Percentiles rank a stretch among this genome's conserved stretches.
Conservation (phyloP, 2,888 invertebrate genomes). For the Rhagonycha fulva region DNA sequence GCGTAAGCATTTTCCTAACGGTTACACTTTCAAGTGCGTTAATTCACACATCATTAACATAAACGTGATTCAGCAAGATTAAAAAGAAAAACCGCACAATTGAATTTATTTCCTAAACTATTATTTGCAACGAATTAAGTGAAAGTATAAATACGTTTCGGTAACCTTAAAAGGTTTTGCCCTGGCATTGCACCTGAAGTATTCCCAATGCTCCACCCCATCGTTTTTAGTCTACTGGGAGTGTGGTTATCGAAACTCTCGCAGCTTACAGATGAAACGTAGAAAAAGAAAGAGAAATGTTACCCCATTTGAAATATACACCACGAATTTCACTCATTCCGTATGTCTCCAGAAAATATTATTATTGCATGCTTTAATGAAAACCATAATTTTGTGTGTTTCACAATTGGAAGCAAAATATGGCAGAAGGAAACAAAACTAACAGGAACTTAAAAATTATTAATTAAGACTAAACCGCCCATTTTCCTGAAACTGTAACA, state of each 20-base stretch:
- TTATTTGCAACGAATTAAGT: conserved; percentile 19
- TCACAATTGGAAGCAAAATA: not conserved
- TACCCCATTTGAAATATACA: not conserved
- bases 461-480: not conserved
- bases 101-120: conserved; percentile 4
- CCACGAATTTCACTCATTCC: not conserved
- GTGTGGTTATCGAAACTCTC: conserved; percentile 10
- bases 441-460: not conserved
- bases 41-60: no score
- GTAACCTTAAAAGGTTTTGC: not conserved
- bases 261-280: conserved; percentile 4
- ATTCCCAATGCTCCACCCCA: conserved; percentile 4
- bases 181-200: conserved; percentile 8
- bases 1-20: no score
- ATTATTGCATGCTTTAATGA: not conserved
- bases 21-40: no score
- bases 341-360: not conserved
- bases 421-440: not conserved
- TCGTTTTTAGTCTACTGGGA: not conserved
- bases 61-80: no score
- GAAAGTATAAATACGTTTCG: conserved; percentile 6
- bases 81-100: not conserved
- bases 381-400: not conserved
- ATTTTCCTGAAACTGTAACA: not conserved
- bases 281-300: not conserved